Conservation (phyloP, 2,797 vertebrate species). For the Sebastiscus albofasciatus region DNA sequence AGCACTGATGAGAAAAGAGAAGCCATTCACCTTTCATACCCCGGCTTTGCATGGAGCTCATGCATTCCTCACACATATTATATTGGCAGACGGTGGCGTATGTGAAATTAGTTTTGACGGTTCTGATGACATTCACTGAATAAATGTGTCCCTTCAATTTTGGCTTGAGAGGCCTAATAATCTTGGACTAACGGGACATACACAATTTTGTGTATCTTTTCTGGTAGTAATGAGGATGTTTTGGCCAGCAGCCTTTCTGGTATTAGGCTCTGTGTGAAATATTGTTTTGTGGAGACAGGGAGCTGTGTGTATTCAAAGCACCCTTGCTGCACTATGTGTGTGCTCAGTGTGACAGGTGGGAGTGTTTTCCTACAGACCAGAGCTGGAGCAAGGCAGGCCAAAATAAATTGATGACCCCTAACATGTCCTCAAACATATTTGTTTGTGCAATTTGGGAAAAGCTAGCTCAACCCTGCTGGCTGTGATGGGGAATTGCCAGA, state of each 20-base stretch:
- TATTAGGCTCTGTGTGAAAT: slow-evolving; percentile 16
- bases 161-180: slow-evolving; percentile 1
- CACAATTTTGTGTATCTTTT: slow-evolving; percentile 9
- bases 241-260: slow-evolving; percentile 31
- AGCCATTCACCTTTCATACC: neutral
- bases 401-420: slow-evolving; percentile 32
- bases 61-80: neutral
- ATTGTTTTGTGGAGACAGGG: neutral
- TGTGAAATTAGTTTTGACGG: slow-evolving; percentile 25
- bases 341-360: neutral
- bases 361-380: neutral
- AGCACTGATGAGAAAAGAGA: neutral
- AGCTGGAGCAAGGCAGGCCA: slow-evolving; percentile 4
- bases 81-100: neutral
- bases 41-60: neutral
- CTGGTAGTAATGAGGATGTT: slow-evolving; percentile 45
- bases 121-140: neutral
- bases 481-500: slow-evolving; percentile 5
- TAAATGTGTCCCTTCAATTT: slow-evolving; percentile 11
- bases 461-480: neutral
- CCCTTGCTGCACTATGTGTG: neutral
- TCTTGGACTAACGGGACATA: neutral
- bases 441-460: slow-evolving; percentile 14
- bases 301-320: neutral
- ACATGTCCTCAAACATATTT: slow-evolving; percentile 15